phyloP scores from a whole-genome alignment of 2,113 vertebrate genomes.

The Aspiorhynchus laticeps region DNA sequence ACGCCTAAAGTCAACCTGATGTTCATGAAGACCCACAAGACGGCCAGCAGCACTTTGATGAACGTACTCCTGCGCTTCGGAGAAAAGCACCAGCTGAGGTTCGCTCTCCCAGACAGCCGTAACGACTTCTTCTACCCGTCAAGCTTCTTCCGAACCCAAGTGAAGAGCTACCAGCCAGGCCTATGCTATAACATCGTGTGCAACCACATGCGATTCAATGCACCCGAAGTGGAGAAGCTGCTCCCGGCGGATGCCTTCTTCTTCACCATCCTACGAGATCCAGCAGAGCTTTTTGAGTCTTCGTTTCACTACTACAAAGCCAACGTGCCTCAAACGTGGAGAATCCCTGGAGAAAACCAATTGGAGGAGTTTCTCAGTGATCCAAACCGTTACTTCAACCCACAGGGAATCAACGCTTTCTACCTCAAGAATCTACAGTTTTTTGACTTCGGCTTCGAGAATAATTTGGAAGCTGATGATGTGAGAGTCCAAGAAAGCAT shows the following conservation, averaged over 20 bases:
- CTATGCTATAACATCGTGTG: slow-evolving; percentile 91
- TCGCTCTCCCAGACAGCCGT: slow-evolving; percentile 87
- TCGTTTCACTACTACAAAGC: slow-evolving; percentile 90
- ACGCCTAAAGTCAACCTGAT: slow-evolving; percentile 82
- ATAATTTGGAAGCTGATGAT: slow-evolving; percentile 77
- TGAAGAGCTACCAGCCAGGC: slow-evolving; percentile 85
- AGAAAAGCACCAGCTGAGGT: slow-evolving; percentile 86
- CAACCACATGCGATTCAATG: slow-evolving; percentile 95
- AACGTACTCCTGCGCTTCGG: slow-evolving; percentile 96
- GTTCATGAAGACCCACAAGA: slow-evolving; percentile 99
- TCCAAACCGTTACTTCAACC: slow-evolving; percentile 82
- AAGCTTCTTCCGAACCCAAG: slow-evolving; percentile 82
- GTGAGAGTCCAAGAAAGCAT: slow-evolving; percentile 77
- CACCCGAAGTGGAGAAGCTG: slow-evolving; percentile 81
- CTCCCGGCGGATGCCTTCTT: slow-evolving; percentile 78
- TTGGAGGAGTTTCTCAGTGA: slow-evolving; percentile 81
- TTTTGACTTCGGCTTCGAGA: slow-evolving; percentile 93
- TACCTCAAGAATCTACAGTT: slow-evolving; percentile 92
- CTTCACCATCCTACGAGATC: slow-evolving; percentile 89
- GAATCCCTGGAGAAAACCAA: slow-evolving; percentile 79
- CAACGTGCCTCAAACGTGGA: slow-evolving; percentile 88
- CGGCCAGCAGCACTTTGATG: slow-evolving; percentile 92
- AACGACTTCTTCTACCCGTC: slow-evolving; percentile 93
- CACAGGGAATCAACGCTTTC: slow-evolving; percentile 86
- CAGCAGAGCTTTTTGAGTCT: slow-evolving; percentile 89